Evolutionary conservation across 2,888 invertebrate genomes (phyloP), one percentile per base, ranked within the genome.

Genomic region (Zhuqinia jingwanae): DNA sequence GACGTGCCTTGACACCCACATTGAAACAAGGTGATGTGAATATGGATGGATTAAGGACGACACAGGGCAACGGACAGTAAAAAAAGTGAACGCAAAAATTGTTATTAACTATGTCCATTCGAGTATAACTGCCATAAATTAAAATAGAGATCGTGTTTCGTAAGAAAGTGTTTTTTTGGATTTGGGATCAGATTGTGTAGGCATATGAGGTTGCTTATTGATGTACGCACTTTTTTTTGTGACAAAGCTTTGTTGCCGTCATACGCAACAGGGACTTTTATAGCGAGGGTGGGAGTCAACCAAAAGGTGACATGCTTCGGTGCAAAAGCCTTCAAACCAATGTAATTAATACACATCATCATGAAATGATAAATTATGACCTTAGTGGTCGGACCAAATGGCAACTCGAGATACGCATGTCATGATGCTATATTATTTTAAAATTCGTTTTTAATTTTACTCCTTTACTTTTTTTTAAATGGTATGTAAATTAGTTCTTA

Each of bases 1-100:
- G 70, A 79, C 58, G 78, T 78, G 79, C 85, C 85, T 85, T 78
- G 73, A 85, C 85, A 85, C 85, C 85, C 85, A 85, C 85, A 79
- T 60, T 58, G 78, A 70, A 56, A 27, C 60, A 45, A 10, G 22
- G 20, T 63, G n/a, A n/a, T n/a, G n/a, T n/a, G 50, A 70, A 83
- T 83, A 76, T 76, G 63, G 76, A 75, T 53, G 65, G 70, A 85
- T 73, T 85, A 73, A 85, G 78, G 85, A 78, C 85, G 42, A 78
- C 78, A 42, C 73, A 79, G 78, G 79, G 70, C 85, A 79, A 58
- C 13, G 42, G 77, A 42, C 63, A 63, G 58, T 13, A 80, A 77
- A 75, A 84, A 84, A 84, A 77, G 84, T 84, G 84, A 84, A 73
- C 60, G 78, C 27, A 79, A 85, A 70, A 50, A 63, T 58, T 42